Evolutionary conservation across 2,113 vertebrate species (phyloP), one percentile per base, ranked within the genome.

Genomic region (Xiphophorus hellerii): DNA sequence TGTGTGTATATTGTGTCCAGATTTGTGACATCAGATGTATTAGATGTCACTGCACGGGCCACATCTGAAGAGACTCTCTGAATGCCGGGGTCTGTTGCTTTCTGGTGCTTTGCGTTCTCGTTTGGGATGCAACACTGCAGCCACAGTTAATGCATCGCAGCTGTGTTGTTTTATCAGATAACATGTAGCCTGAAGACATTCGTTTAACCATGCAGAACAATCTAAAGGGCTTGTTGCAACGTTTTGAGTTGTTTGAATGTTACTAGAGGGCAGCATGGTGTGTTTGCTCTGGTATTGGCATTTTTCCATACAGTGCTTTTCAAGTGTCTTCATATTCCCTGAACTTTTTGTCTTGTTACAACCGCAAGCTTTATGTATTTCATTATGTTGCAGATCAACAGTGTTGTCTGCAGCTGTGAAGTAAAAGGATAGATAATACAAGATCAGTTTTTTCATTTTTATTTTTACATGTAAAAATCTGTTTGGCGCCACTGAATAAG

Each of bases 171-270:
- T 74, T 65, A 69, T 82, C 83, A 87, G 81, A 89, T 87, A 83
- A 54, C 69, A 75, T 39, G 35, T 35, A 42, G 69, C 77, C 66
- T 39, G 17, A 71, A 72, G 80, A 71, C 66, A 69, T 63, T 39
- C 31, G 61, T 78, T 83, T 80, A 88, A 90, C 87, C 78, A 79
- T 82, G 76, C 83, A 84, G 76, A 85, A 86, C 76, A 78, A 85
- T 77, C 76, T 80, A 66, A 78, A 63, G 73, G 44, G 61, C 73
- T 83, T 79, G 78, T 73, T 77, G n/a, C 67, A 42, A 66, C 68
- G 74, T 62, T 76, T 13, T 31, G 63, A 77, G 63, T 20, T 29
- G 48, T 75, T 25, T 58, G 27, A 11, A 5, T 28, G 15, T 51
- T 76, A 81, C 22, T 14, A 17, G 5, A 7, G 35, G 29, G 3